These are phyloP conservation scores for Tenthredo mesomela DNA, from an alignment of 2,888 invertebrate species.

Conservation along the genomic window DNA sequence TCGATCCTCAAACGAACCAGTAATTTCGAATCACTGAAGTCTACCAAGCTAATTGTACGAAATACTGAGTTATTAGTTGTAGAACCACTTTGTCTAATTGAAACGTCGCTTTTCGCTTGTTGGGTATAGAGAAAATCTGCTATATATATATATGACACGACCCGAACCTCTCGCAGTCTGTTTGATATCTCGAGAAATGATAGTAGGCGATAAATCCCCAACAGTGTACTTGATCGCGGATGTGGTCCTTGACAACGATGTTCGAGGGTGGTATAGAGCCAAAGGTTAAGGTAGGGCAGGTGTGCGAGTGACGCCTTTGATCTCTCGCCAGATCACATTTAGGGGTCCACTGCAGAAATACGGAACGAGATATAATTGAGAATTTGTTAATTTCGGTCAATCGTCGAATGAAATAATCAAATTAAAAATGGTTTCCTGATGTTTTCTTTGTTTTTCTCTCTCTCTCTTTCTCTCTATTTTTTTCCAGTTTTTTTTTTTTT, in stretches of 20 bases:
- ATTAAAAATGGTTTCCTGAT: conserved; percentile 59
- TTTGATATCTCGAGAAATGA: conserved; percentile 43
- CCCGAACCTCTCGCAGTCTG: conserved; percentile 1
- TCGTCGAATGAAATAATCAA: not conserved
- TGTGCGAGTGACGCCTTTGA: conserved; percentile 78
- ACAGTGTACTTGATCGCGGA: conserved; percentile 24
- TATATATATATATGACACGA: not conserved
- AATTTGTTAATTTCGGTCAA: conserved; percentile 44
- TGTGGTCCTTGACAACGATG: conserved; percentile 32
- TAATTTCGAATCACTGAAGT: conserved; percentile 33
- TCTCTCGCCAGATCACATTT: conserved; percentile 75
- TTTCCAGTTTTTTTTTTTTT: too few relatives aligned
- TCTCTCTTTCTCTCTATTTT: not conserved
- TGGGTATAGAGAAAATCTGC: not conserved
- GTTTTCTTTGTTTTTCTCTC: conserved; percentile 54
- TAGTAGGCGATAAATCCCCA: conserved; percentile 35
- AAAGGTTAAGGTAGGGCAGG: conserved; percentile 70
- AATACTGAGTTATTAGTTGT: conserved; percentile 37
- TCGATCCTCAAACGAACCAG: not conserved
- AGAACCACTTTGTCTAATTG: conserved; percentile 44
- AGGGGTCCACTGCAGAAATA: conserved; percentile 62
- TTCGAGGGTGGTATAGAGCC: conserved; percentile 26
- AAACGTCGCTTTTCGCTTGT: not conserved
- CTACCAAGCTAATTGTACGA: conserved; percentile 23
- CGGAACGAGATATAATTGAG: conserved; percentile 75